Base-by-base conservation (phyloP, 2,113 vertebrate genomes). In the Clarias gariepinus region DNA sequence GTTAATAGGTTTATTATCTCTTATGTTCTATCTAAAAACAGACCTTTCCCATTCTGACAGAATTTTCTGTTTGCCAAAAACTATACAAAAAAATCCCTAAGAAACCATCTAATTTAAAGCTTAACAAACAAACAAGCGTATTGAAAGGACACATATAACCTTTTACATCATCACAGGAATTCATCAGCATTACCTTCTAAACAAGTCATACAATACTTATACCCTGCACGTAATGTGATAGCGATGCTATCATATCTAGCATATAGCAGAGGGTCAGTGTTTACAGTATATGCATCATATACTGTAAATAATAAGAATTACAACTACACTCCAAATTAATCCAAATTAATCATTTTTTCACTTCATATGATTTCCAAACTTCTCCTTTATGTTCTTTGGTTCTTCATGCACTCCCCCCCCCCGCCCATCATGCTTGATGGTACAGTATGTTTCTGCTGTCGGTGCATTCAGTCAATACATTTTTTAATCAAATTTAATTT, bases 401-500 rank as follows among this genome's bases (percentile, higher is more conserved):
- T 86, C 86, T 92, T 92, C 94, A 94, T 91, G 78, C 82, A 91
- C 94, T 92, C 90, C 95, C 95, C 94, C 33, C 33, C 33, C 33
- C 33, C 33, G 1, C 33, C 1, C 33, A 1, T 3, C 33, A 95
- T 97, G 96, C 96, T 97, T 94, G 86, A 96, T 98, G 96, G n/a
- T n/a, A n/a, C n/a, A n/a, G 95, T 96, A 96, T 97, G 96, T 84
- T 95, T 95, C 97, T 97, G 96, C 95, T 97, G 97, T 97, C 96
- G 95, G 96, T 97, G 96, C 96, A 97, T 94, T 97, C 95, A 95
- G 95, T 97, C 95, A 98, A 98, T 98, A 98, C 97, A 97, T 96
- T 94, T 94, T 90, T 93, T 90, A 89, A 90, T 94, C 92, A 91
- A 89, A 92, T 91, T 92, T 21, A 13, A 76, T 41, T 69, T 53